A percentile compares a stretch with the other conserved stretches of the same genome.
phyloP scores from a whole-genome alignment of 2,113 vertebrate genomes.

The Anarrhichthys ocellatus region DNA sequence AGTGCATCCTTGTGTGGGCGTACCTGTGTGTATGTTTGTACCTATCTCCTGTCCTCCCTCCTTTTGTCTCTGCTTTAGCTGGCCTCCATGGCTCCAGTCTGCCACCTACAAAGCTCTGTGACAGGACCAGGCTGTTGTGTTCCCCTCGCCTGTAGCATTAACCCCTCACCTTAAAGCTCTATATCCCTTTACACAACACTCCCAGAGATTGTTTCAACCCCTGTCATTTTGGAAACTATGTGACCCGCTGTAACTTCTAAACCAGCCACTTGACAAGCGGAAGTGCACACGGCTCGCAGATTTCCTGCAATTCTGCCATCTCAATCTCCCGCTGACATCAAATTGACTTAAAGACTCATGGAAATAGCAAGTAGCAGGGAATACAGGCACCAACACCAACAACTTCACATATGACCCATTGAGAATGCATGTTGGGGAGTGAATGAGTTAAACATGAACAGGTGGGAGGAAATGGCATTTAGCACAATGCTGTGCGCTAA shows the following conservation, averaged over 20 bases:
- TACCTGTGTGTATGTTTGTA: conserved; percentile 51
- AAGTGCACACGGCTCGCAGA: conserved; percentile 21
- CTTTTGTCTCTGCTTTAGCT: conserved; percentile 67
- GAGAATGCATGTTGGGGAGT: not conserved
- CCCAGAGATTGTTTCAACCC: conserved; percentile 43
- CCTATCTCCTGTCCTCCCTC: conserved; percentile 12
- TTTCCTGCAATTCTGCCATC: conserved; percentile 62
- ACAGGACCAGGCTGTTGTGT: conserved; percentile 57
- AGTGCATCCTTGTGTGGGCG: conserved; percentile 25
- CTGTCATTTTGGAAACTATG: conserved; percentile 62
- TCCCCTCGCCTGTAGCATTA: conserved; percentile 55
- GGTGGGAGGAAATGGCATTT: conserved; percentile 77
- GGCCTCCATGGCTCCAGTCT: conserved; percentile 59
- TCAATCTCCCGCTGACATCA: conserved; percentile 64
- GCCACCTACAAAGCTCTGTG: conserved; percentile 74
- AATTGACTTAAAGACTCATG: conserved; percentile 37
- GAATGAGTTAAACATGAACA: conserved; percentile 66
- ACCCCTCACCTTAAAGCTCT: conserved; percentile 59
- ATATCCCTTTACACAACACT: conserved; percentile 35
- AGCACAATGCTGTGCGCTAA: conserved; percentile 36
- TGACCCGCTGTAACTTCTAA: conserved; percentile 42
- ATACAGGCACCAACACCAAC: not conserved
- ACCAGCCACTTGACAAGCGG: conserved; percentile 59
- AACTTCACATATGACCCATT: not conserved
- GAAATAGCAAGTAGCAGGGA: conserved; percentile 5